phyloP scores from a whole-genome alignment of 2,113 vertebrate species.

The Mus pahari region DNA sequence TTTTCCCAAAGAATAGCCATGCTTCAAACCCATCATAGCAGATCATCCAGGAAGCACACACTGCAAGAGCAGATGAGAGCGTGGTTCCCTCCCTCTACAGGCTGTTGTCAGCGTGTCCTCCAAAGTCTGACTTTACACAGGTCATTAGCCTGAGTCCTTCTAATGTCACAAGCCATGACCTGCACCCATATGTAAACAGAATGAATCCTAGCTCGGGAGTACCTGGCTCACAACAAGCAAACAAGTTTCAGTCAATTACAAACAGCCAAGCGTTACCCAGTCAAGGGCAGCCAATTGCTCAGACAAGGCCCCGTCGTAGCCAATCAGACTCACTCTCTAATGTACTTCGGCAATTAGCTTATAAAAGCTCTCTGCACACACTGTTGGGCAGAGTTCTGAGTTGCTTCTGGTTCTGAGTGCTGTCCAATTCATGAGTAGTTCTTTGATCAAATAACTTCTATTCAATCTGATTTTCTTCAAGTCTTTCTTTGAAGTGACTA shows the following conservation, averaged over 20 bases:
- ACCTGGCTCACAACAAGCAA: not conserved
- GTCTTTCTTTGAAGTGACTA: conserved; percentile 5
- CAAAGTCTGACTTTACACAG: not conserved
- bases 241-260: not conserved
- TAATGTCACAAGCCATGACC: not conserved
- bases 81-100: not conserved
- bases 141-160: not conserved
- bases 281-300: not conserved
- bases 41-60: not conserved
- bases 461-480: not conserved
- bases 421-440: not conserved
- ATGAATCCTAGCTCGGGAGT: not conserved
- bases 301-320: not conserved
- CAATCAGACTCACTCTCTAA: not conserved
- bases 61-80: not conserved
- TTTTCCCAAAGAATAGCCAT: not conserved
- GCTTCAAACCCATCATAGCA: not conserved
- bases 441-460: conserved; percentile 34
- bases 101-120: not conserved
- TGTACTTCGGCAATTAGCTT: not conserved
- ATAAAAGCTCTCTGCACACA: not conserved
- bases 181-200: not conserved
- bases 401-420: not conserved
- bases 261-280: not conserved
- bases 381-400: not conserved